Evolutionary conservation across 2,888 invertebrate species (phyloP), one percentile per base, ranked within the genome.

Genomic region (Dicyrtoma fusca): DNA sequence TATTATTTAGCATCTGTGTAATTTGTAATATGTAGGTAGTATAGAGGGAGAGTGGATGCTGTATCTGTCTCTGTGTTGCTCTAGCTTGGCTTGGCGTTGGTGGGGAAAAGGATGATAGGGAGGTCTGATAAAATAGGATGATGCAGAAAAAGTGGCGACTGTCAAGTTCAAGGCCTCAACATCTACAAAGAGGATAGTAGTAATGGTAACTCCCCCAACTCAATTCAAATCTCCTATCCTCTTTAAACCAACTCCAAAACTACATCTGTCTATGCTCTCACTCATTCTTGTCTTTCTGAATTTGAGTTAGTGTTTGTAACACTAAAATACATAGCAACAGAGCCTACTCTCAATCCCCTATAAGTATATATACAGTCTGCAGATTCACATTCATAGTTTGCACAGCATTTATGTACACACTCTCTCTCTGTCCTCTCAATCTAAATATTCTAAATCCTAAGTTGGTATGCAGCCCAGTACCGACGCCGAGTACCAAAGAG

Each of bases 61-160:
- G 3, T 4, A n/a, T 6, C 49, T 4, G 4, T 49, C 3, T 49
- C 13, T 4, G 11, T 49, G n/a, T 11, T 49, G 5, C 3, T 49
- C n/a, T 49, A 4, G 49, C 11, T n/a, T n/a, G n/a, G n/a, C n/a
- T 34, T 34, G 34, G 49, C 11, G 49, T 42, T 25, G 42, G 10
- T 34, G 61, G 42, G 14, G 42, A 61, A 17, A 49, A 3, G 4
- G 13, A 49, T n/a, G 61, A 61, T 61, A 61, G 14, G 61, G 61
- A 61, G 61, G 42, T 42, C 42, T 61, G 61, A 61, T 61, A 61
- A 34, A 34, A 61, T 17, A 57, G 26, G 23, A 25, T 57, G 57
- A 61, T 61, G 61, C 61, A 61, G 61, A 61, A 61, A 61, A 61
- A 61, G 57, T 57, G 57, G 61, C 61, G 61, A 61, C 61, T 61